Evolutionary conservation across 1,140 invertebrate species (phyloP), one percentile per base, ranked within the genome.

Genomic region (Drosophila pruinosa): DNA sequence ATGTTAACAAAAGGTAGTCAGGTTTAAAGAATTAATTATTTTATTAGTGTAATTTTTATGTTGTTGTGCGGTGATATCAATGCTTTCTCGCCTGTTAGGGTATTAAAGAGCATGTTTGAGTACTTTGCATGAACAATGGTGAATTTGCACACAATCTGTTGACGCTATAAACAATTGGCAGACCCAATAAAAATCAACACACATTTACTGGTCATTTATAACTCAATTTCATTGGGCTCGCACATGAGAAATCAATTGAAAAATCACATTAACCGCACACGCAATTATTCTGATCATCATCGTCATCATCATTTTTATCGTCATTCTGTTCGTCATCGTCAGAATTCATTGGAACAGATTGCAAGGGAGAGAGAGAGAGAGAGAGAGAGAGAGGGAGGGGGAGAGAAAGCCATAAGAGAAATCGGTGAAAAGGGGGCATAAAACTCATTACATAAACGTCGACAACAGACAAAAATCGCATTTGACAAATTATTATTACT

Each of bases 361-460:
- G 62, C 26, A 12, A n/a, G 5, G 12, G 26, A 4, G 48, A 14
- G 12, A 28, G 24, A 17, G 41, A 22, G 41, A 10, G 19, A 26
- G 22, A 26, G 28, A n/a, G n/a, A n/a, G n/a, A n/a, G 17, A n/a
- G 5, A 34, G 26, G 4, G 48, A 14, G 12, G 39, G 24, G 39
- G 41, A 22, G 41, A 10, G 19, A 26, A 12, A 26, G 28, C 28
- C 22, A 52, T 48, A 68, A 62, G 54, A 39, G 67, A 39, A 72
- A 59, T 34, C 28, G 26, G 12, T 52, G 59, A n/a, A 38, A 53
- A 53, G 39, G 21, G 61, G 52, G 57, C 57, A 76, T 76, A 76
- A 76, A 76, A 76, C 73, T 76, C 73, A 76, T 76, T 76, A 76
- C 70, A 73, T 76, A 76, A 76, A 76, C 57, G 73, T 76, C 73